Evolutionary conservation across 2,888 invertebrate species (phyloP), one percentile per base, ranked within the genome.

Genomic region (Calameuta pallipes): DNA sequence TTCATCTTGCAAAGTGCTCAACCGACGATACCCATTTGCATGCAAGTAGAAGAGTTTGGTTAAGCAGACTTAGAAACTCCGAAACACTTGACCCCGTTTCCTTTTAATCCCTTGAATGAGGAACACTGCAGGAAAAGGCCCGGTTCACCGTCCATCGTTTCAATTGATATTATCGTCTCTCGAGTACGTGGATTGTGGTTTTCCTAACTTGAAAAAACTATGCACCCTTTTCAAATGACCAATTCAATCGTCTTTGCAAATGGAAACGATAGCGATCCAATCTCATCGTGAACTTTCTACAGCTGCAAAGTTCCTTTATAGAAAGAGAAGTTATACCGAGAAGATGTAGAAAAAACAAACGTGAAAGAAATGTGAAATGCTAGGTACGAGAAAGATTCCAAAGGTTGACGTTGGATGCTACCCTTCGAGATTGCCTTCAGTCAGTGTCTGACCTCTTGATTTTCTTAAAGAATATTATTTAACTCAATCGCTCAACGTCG

Each of bases 191-290:
- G 15, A 34, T 71, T 56, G 56, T 56, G 56, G 23, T 15, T 56
- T 56, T 56, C 2, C 56, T 23, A 23, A 15, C 9, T 23, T 56
- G 23, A 23, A 15, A 56, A 56, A 56, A 56, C 56, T 23, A 71
- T 71, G 12, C 71, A 34, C 71, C 33, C 78, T 77, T 74, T 74
- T 76, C 79, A 82, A 85, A 83, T 85, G 84, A 85, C 81, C 82
- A 79, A 81, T 79, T 81, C 82, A 84, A 83, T 85, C 82, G 83
- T 80, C 81, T 82, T 84, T 85, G 83, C 83, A 84, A 85, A 85
- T 82, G 83, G 82, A 81, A 80, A 83, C 82, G 83, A 84, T 85
- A 79, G 85, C 78, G 82, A 84, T 85, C 84, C 84, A 85, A 85
- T 85, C 84, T 82, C 80, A 78, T 70, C 75, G 81, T 80, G 81